Evolutionary conservation across 2,888 invertebrate genomes (phyloP), one percentile per base, ranked within the genome.

Genomic region (Machimus rusticus): DNA sequence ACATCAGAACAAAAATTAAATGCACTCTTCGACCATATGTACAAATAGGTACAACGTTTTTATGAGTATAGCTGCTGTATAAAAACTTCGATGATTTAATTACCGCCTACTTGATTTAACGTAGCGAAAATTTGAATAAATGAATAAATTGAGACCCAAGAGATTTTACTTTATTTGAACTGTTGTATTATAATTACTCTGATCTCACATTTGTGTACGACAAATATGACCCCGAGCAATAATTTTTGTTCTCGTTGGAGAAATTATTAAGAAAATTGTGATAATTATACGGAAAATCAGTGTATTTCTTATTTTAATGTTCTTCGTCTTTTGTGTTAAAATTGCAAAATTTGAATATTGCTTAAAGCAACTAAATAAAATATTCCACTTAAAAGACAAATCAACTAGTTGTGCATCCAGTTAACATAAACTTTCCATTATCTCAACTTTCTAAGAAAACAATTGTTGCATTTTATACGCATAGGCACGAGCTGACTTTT

Each of bases 81-180:
- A 74, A 16, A 81, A 81, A 34, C 81, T 51, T 55, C 31, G 81
- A 34, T 81, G 81, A 81, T 81, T 81, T 81, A 55, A 81, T 81
- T 81, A 81, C 81, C 81, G 55, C 81, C 81, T 81, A 81, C 55
- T n/a, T 55, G 51, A 51, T 51, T 51, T 51, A n/a, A 51, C 51
- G 51, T n/a, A 51, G 51, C 19, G 3, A 51, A 51, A 51, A 51
- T 51, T 51, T 51, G n/a, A 51, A 51, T 51, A 51, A 51, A 51
- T 51, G n/a, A 51, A 51, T 51, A 51, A 51, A n/a, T 51, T 51
- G n/a, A n/a, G n/a, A 51, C 1, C 19, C 51, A 51, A 51, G 51
- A n/a, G 51, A n/a, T 51, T 51, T 51, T 51, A 51, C 51, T 51
- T 51, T 51, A 51, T 51, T 51, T 51, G 51, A 51, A 51, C 4